These are phyloP conservation scores for mouse (Mus musculus) DNA, from an alignment of 2,113 vertebrate species.

Conservation along the genomic window GRCm39 chr9:29894001-29894500, in stretches of 20 bases:
- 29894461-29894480: background rate
- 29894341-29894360: conserved; percentile 81
- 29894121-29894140: background rate
- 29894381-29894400: background rate
- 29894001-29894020: no score
- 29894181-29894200: conserved; percentile 82
- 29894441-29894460: background rate
- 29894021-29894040: no score
- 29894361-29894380: conserved; percentile 76
- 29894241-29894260: conserved; percentile 79
- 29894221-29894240: conserved; percentile 86
- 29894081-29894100: background rate
- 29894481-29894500: background rate
- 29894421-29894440: background rate
- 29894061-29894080: background rate
- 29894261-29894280: conserved; percentile 79
- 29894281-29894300: conserved; percentile 82
- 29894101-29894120: fast-evolving
- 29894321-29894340: conserved; percentile 71
- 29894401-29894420: background rate
- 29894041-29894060: no score
- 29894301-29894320: background rate
- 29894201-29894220: conserved; percentile 79
- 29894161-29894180: conserved; percentile 82
- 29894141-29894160: conserved; percentile 36